These are phyloP conservation scores for Papilio helenus DNA, from an alignment of 1,140 invertebrate genomes.

Conservation along the genomic window DNA sequence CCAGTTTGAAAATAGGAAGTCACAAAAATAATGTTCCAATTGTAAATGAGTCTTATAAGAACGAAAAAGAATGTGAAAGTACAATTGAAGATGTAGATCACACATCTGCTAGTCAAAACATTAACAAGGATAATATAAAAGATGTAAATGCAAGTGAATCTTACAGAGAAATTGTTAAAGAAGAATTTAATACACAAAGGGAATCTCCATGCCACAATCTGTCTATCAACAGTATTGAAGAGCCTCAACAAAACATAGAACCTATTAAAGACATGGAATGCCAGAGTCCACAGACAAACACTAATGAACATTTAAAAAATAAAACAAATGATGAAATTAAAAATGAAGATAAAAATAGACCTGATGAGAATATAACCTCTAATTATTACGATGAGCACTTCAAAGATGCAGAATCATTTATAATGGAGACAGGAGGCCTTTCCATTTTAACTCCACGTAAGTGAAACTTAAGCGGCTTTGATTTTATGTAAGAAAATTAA, in stretches of 20 bases:
- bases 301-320: slow-evolving; percentile 49
- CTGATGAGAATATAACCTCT: slow-evolving; percentile 58
- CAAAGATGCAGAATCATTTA: slow-evolving; percentile 82
- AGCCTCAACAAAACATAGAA: slow-evolving; percentile 57
- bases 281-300: slow-evolving; percentile 45
- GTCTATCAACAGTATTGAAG: slow-evolving; percentile 46
- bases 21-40: slow-evolving; percentile 62
- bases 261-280: slow-evolving; percentile 55
- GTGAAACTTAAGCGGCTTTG: slow-evolving; percentile 42
- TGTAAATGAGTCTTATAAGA: slow-evolving; percentile 55
- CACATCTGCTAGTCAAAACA: slow-evolving; percentile 47
- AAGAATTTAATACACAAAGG: slow-evolving; percentile 41
- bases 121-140: slow-evolving; percentile 50
- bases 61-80: slow-evolving; percentile 56
- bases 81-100: slow-evolving; percentile 45
- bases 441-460: slow-evolving; percentile 73
- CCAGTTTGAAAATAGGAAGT: slow-evolving; percentile 74
- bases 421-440: slow-evolving; percentile 75
- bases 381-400: slow-evolving; percentile 81
- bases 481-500: not conserved
- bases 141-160: slow-evolving; percentile 44
- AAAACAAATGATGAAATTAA: slow-evolving; percentile 53
- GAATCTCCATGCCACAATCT: slow-evolving; percentile 46
- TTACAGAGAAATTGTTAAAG: slow-evolving; percentile 46
- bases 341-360: slow-evolving; percentile 60